These are phyloP conservation scores for Tachycineta bicolor DNA, from an alignment of 2,113 vertebrate species.

Conservation along the genomic window DNA sequence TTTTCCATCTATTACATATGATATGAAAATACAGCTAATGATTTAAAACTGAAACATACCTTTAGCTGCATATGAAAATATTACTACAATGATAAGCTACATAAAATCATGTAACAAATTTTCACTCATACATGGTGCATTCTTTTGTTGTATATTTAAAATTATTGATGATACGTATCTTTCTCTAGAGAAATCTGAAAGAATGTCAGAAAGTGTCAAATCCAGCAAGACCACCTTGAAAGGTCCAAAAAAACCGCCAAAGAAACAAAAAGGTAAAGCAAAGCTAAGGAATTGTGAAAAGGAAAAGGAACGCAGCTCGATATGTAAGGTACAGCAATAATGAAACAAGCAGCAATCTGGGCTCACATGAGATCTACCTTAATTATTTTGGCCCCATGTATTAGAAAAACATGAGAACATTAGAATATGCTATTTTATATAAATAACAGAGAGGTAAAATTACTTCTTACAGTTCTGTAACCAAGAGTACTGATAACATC, in stretches of 20 bases:
- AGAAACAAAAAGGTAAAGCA: slow-evolving; percentile 40
- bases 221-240: background rate
- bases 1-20: background rate
- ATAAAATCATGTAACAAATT: background rate
- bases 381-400: background rate
- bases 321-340: slow-evolving; percentile 21
- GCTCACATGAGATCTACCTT: background rate
- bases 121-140: background rate
- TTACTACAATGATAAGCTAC: background rate
- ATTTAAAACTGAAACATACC: background rate
- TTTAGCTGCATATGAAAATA: background rate
- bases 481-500: background rate
- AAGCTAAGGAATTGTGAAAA: slow-evolving; percentile 29
- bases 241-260: background rate
- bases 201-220: slow-evolving; percentile 32
- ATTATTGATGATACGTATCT: background rate
- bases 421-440: background rate
- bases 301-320: slow-evolving; percentile 26
- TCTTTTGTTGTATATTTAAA: background rate
- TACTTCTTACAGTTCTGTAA: background rate
- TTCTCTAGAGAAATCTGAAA: slow-evolving; percentile 23
- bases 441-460: background rate
- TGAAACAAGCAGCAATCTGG: background rate
- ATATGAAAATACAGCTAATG: background rate
- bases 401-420: background rate